A percentile compares a stretch with the other conserved stretches of the same genome.
These are phyloP conservation scores for Callimorpha dominula DNA, from an alignment of 2,888 invertebrate genomes.

Conservation along the genomic window DNA sequence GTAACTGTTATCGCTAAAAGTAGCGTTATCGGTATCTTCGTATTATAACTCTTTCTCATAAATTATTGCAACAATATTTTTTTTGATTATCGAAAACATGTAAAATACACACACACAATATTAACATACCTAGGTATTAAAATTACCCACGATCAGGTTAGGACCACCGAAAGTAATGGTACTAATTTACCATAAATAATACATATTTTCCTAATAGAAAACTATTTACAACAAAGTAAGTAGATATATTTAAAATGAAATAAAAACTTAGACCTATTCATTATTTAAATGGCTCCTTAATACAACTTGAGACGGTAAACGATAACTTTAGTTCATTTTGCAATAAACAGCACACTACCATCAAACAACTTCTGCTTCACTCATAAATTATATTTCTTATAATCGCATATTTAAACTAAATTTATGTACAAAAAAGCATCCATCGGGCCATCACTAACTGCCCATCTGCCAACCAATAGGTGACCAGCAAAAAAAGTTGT, in stretches of 20 bases:
- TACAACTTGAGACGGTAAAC: constrained; percentile 6
- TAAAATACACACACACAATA: no score
- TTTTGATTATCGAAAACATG: no score
- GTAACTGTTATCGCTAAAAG: no score
- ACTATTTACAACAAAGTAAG: neutral
- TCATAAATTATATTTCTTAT: constrained; percentile 53
- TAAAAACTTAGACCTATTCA: neutral
- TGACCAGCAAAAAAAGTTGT: constrained; percentile 64
- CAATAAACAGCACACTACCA: neutral
- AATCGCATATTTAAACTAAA: constrained; percentile 28
- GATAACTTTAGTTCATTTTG: constrained; percentile 8
- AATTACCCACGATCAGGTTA: no score
- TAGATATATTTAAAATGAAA: neutral
- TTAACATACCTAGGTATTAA: no score
- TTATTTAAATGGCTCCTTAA: constrained; percentile 9
- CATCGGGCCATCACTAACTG: constrained; percentile 35
- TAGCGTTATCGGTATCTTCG: no score
- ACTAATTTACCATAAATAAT: neutral
- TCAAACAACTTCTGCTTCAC: constrained; percentile 13
- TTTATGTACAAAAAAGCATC: constrained; percentile 38
- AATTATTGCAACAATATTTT: no score
- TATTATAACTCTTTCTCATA: no score
- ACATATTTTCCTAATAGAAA: neutral
- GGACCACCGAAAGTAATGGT: neutral
- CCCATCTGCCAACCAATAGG: constrained; percentile 73